A percentile compares a stretch with the other conserved stretches of the same genome.
Evolutionary conservation across 2,113 vertebrate species (phyloP).

Genomic region (Gymnocephalus cernua): DNA sequence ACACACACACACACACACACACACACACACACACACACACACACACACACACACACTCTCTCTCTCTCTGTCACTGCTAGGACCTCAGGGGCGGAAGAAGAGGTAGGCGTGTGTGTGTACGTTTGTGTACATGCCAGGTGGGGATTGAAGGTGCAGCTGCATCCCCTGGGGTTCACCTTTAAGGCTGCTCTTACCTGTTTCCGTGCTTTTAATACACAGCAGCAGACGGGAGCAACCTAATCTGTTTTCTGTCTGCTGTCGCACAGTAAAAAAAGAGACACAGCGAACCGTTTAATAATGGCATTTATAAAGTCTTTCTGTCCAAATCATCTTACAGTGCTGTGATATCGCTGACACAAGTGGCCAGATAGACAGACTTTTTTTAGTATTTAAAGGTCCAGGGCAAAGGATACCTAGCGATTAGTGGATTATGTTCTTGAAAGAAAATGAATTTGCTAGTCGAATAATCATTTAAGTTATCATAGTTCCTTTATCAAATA

Average conservation of each 20-base stretch:
- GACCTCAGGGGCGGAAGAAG: slow-evolving; percentile 44
- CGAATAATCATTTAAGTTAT: neutral
- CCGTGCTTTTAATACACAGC: slow-evolving; percentile 51
- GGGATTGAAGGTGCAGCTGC: slow-evolving; percentile 47
- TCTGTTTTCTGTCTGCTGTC: slow-evolving; percentile 35
- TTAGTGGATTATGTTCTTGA: neutral
- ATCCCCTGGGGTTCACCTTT: slow-evolving; percentile 59
- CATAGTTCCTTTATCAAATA: neutral
- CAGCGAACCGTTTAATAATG: neutral
- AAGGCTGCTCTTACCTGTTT: slow-evolving; percentile 34
- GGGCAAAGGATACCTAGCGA: neutral
- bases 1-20: slow-evolving; percentile 8
- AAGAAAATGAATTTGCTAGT: neutral
- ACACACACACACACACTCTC: slow-evolving; percentile 7
- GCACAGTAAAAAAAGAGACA: neutral
- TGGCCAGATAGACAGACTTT: neutral
- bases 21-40: neutral
- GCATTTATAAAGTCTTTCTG: slow-evolving; percentile 18
- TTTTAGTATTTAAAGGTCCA: neutral
- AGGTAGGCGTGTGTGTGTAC: slow-evolving; percentile 40
- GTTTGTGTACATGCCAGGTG: slow-evolving; percentile 32
- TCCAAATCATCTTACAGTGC: slow-evolving; percentile 11
- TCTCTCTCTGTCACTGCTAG: slow-evolving; percentile 50
- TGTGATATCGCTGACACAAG: neutral
- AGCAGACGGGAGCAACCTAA: slow-evolving; percentile 29